These are phyloP conservation scores for Novumbra hubbsi DNA, from an alignment of 2,797 vertebrate species.

Conservation along the genomic window DNA sequence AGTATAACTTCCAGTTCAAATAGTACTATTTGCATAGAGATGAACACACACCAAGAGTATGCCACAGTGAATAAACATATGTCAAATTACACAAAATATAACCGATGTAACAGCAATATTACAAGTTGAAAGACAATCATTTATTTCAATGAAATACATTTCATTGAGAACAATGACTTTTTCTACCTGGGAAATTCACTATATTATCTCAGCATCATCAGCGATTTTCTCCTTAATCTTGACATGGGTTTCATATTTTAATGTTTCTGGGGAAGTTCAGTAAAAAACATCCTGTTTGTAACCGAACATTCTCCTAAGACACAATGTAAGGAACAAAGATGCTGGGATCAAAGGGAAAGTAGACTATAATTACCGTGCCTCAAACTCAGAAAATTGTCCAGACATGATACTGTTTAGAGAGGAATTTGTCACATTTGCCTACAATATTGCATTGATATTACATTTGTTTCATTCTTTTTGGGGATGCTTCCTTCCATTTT, in stretches of 20 bases:
- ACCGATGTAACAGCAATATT: slow-evolving; percentile 22
- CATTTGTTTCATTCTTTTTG: slow-evolving; percentile 21
- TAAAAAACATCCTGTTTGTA: slow-evolving; percentile 12
- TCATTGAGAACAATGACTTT: slow-evolving; percentile 27
- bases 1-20: slow-evolving; percentile 26
- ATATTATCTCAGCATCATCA: slow-evolving; percentile 25
- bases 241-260: slow-evolving; percentile 48
- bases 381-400: slow-evolving; percentile 31
- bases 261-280: slow-evolving; percentile 35
- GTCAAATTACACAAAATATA: slow-evolving; percentile 32
- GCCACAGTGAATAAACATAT: slow-evolving; percentile 35
- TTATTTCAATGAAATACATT: slow-evolving; percentile 44
- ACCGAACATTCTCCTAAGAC: slow-evolving; percentile 35
- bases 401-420: slow-evolving; percentile 27
- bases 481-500: too few species aligned
- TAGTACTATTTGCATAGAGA: neutral
- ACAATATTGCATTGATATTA: slow-evolving; percentile 37
- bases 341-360: slow-evolving; percentile 12
- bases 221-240: slow-evolving; percentile 34
- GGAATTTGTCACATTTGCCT: slow-evolving; percentile 39
- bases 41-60: slow-evolving; percentile 42
- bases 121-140: slow-evolving; percentile 31
- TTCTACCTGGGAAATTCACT: slow-evolving; percentile 32
- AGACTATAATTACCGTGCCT: slow-evolving; percentile 39
- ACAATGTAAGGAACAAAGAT: slow-evolving; percentile 34